Evolutionary conservation across 2,888 invertebrate genomes (phyloP), one percentile per base, ranked within the genome.

Genomic region (Agriopis marginaria): DNA sequence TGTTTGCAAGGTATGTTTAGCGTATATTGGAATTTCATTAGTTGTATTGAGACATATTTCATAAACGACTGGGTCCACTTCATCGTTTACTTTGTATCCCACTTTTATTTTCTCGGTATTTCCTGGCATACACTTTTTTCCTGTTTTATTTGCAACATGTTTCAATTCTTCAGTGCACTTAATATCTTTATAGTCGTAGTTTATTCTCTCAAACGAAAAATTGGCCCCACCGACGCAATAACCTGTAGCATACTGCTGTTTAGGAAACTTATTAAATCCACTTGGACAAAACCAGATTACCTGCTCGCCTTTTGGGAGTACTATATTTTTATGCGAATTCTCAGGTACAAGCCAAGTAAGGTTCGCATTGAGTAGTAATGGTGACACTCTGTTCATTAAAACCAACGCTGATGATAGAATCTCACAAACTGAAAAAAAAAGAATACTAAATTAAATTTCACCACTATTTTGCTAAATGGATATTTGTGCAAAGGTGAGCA

Each of bases 341-440:
- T 78, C 70, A 54, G 78, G 82, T 0, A 47, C 4, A 11, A 81
- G 75, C 71, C 82, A 77, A 10, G 62, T 59, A 0, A 75, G 42
- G 0, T 58, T 45, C 3, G 72, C 68, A 10, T 84, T 77, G 7
- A 78, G 9, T 62, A 87, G 77, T 9, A 89, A 42, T 0, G 87
- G 87, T 44, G 82, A 82, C 9, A 78, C 76, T 32, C 17, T 49
- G 79, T 11, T 72, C 66, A 40, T 75, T 61, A 4, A 80, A 72
- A 56, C 86, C 79, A 12, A 90, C 60, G 11, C 76, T 55, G 69
- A 9, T 12, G 10, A 3, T 0, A 12, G 5, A 14, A 58, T 11
- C 11, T 12, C 11, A 10, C 91, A 91, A 66, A 83, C 90, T 91
- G 82, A 45, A 83, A 85, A 54, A 74, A 61, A 47, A 0, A 42